A percentile compares a stretch with the other conserved stretches of the same genome.
phyloP scores from a whole-genome alignment of 2,113 vertebrate species.

The Antigone vipio region DNA sequence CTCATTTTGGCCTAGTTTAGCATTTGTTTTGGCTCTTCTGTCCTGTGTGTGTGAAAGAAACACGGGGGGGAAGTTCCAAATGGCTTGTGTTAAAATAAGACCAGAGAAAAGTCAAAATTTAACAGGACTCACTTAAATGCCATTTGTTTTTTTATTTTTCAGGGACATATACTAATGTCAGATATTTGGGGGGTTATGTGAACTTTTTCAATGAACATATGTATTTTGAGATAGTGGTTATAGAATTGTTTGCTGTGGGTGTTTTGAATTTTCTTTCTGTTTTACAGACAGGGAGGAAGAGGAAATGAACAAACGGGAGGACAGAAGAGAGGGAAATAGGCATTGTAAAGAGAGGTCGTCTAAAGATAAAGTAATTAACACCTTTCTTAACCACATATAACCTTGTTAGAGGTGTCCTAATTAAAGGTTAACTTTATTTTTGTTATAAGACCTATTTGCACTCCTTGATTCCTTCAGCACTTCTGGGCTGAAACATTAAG shows the following conservation, averaged over 20 bases:
- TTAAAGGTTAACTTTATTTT: not conserved
- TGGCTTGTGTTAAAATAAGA: not conserved
- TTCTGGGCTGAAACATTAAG: not conserved
- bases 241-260: not conserved
- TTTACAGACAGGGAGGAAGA: slow-evolving; percentile 90
- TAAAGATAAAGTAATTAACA: slow-evolving; percentile 88
- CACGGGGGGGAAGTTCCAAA: accelerated
- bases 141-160: not conserved
- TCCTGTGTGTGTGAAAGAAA: not conserved
- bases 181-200: not conserved
- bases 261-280: slow-evolving; percentile 27
- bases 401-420: not conserved
- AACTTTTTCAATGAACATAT: not conserved
- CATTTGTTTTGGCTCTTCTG: not conserved
- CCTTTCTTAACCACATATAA: not conserved
- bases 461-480: not conserved
- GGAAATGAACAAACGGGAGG: slow-evolving; percentile 88
- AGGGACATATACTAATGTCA: not conserved
- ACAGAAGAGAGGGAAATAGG: slow-evolving; percentile 86
- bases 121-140: not conserved
- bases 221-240: not conserved
- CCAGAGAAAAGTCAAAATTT: not conserved
- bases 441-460: not conserved
- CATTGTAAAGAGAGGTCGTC: slow-evolving; percentile 87
- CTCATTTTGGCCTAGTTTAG: not conserved